phyloP scores from a whole-genome alignment of 2,888 invertebrate genomes.

The Leucophenga montana region DNA sequence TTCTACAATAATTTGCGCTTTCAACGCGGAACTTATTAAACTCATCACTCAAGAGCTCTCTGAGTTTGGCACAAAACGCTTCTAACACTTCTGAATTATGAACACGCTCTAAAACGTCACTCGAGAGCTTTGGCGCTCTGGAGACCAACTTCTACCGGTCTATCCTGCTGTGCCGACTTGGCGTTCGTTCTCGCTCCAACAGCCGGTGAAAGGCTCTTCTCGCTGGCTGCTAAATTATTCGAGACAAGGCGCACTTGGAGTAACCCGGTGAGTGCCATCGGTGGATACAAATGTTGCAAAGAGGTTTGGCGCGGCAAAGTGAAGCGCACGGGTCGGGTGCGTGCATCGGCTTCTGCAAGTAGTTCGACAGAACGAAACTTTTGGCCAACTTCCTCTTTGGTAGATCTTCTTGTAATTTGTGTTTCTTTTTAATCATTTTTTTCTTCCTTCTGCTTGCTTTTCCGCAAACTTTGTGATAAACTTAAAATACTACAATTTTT shows the following conservation, averaged over 20 bases:
- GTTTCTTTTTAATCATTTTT: constrained; percentile 9
- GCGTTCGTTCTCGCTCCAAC: background rate
- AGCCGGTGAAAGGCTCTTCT: background rate
- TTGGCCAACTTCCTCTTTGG: constrained; percentile 16
- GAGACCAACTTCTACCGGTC: background rate
- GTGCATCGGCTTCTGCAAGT: background rate
- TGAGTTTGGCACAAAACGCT: constrained; percentile 51
- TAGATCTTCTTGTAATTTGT: constrained; percentile 4
- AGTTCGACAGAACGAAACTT: constrained; percentile 1
- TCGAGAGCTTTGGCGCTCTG: constrained; percentile 33
- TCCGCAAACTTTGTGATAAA: constrained; percentile 21
- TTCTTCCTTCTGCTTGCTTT: constrained; percentile 20
- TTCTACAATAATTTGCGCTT: background rate
- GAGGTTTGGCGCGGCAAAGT: background rate
- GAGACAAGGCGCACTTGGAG: constrained; percentile 8
- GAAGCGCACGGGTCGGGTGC: background rate
- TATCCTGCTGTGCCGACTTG: background rate
- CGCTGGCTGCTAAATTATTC: constrained; percentile 7
- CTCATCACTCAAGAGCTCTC: constrained; percentile 56
- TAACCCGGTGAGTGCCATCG: background rate
- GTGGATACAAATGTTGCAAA: background rate
- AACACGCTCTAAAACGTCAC: constrained; percentile 43
- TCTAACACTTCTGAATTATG: constrained; percentile 56
- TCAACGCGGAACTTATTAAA: constrained; percentile 44
- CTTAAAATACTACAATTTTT: constrained; percentile 25